Evolutionary conservation across 2,113 vertebrate genomes (phyloP).

Genomic region (Oreochromis tanganicae): DNA sequence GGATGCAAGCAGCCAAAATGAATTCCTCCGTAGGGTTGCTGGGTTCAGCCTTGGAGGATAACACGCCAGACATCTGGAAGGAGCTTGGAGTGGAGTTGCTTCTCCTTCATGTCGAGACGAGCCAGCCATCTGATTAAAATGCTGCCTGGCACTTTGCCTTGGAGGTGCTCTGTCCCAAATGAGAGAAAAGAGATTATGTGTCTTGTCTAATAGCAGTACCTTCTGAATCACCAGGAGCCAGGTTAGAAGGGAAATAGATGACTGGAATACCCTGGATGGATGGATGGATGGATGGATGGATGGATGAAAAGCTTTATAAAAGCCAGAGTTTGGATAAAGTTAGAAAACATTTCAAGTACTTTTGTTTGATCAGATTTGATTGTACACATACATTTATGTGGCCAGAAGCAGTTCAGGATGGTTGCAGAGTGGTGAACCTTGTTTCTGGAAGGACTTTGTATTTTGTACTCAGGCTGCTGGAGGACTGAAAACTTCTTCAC

Average conservation of each 20-base stretch:
- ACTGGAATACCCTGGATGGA: too few relatives aligned
- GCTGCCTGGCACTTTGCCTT: neutral
- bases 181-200: neutral
- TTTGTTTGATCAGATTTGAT: neutral
- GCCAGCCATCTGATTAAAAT: neutral
- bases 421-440: neutral
- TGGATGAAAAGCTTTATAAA: neutral
- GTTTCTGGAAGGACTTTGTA: neutral
- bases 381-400: neutral
- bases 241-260: too few relatives aligned
- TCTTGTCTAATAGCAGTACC: neutral
- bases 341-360: neutral
- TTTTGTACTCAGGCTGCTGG: neutral
- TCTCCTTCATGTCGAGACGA: neutral
- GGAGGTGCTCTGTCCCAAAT: neutral
- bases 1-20: neutral
- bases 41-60: neutral
- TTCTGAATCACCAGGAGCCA: rapidly evolving
- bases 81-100: neutral
- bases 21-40: neutral
- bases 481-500: neutral
- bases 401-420: neutral
- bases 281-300: rapidly evolving
- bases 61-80: neutral
- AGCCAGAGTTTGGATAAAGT: neutral